Base-by-base conservation (phyloP, 2,797 vertebrate species). In the Stomatorhinus walkeri region DNA sequence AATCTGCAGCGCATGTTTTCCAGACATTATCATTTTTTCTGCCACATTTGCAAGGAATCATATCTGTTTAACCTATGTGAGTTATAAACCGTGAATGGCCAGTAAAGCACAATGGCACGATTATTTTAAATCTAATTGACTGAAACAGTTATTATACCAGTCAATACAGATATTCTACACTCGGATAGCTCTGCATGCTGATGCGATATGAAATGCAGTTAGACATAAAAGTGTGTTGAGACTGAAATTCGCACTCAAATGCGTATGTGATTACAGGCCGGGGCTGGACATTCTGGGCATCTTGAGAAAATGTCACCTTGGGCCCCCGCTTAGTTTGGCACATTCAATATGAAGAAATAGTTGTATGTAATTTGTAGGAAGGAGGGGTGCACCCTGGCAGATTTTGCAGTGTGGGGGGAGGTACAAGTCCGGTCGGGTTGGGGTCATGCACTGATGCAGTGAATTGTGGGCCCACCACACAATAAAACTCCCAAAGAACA, bases 31-130 rank as follows among this genome's bases (percentile, higher is more conserved):
- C 32, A 36, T 87, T n/a, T 36, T 59, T 59, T 59, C 51, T 32
- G 19, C 46, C 28, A 54, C 28, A 87, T 40, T 40, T 56, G 32
- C 12, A 46, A 81, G 22, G 54, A 56, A n/a, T 56, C 24, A 16
- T 54, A 87, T 43, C 28, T 87, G 54, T 87, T 87, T 87, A 43
- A 52, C 52, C 85, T n/a, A 19, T n/a, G 49, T 19, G 49, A 87
- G 10, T 87, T 59, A n/a, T 87, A 59, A 43, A 43, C 52, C 36
- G 16, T n/a, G 51, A 59, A 52, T 16, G 12, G 46, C 24, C 24
- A 24, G 46, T 52, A 28, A 28, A 86, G 84, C 28, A 28, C 48
- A 12, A 19, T 36, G 52, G 49, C 32, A 0, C 85, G 1, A 54
- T 36, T 24, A 10, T 16, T 87, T 59, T 10, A 36, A 56, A 51